phyloP scores from a whole-genome alignment of 2,113 vertebrate species.

The Muscicapa adusta region DNA sequence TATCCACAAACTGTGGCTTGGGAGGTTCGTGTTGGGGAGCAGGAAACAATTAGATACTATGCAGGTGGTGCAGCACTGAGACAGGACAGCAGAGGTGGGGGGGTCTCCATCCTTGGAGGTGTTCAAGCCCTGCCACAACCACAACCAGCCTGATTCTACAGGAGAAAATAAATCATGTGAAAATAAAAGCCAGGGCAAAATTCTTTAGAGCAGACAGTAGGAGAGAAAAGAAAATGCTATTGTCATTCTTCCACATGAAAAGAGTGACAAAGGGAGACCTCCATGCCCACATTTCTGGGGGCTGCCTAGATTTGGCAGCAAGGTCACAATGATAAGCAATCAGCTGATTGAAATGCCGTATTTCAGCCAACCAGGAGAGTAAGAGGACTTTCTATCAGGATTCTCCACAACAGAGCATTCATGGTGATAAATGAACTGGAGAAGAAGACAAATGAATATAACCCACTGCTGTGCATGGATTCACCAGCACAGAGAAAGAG shows the following conservation, averaged over 20 bases:
- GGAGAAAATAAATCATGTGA: not conserved
- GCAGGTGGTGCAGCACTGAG: not conserved
- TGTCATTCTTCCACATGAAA: conserved; percentile 16
- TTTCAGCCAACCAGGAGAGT: conserved; percentile 43
- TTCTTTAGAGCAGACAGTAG: not conserved
- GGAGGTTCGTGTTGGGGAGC: not conserved
- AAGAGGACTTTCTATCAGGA: conserved; percentile 46
- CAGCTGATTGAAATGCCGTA: conserved; percentile 22
- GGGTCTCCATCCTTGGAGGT: not conserved
- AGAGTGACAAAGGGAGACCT: conserved; percentile 36
- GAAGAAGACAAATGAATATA: conserved; percentile 65
- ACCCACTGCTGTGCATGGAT: conserved; percentile 31
- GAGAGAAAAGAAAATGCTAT: not conserved
- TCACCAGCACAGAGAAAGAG: conserved; percentile 41
- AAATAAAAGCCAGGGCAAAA: not conserved
- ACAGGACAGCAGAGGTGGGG: not conserved
- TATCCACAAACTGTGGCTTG: not conserved
- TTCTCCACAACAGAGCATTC: conserved; percentile 41
- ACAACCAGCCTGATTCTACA: accelerated
- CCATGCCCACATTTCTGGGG: not conserved
- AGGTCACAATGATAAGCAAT: conserved; percentile 28
- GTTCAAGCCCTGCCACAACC: not conserved
- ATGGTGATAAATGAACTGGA: conserved; percentile 65
- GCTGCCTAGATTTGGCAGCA: conserved; percentile 39
- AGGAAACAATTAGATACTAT: not conserved